phyloP scores from a whole-genome alignment of 2,113 vertebrate genomes.

The Pseudopipra pipra region DNA sequence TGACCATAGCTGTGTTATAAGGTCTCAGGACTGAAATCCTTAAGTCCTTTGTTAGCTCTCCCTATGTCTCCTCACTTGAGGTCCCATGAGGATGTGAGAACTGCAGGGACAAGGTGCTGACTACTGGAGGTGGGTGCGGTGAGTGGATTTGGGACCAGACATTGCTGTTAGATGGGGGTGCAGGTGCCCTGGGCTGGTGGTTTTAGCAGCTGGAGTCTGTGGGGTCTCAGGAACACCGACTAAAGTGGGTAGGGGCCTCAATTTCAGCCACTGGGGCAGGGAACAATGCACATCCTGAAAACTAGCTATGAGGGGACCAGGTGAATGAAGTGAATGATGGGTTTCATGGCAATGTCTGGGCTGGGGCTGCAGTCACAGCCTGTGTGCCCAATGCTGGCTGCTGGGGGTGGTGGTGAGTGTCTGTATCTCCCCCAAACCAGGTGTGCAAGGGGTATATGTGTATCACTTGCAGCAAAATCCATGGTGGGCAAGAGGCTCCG shows the following conservation, averaged over 20 bases:
- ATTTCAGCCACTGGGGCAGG: neutral
- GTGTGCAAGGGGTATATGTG: rapidly evolving
- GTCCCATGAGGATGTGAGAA: neutral
- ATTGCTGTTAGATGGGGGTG: neutral
- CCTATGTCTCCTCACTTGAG: neutral
- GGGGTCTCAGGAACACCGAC: neutral
- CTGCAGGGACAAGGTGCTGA: neutral
- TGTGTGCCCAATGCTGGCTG: rapidly evolving
- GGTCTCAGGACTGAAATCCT: neutral
- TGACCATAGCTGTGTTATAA: neutral
- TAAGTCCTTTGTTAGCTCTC: neutral
- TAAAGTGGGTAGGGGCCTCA: rapidly evolving
- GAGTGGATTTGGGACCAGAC: neutral
- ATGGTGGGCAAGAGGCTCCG: neutral
- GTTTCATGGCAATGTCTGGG: too few relatives aligned
- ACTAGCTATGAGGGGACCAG: rapidly evolving
- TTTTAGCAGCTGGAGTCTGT: neutral
- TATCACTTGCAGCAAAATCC: neutral
- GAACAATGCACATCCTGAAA: rapidly evolving
- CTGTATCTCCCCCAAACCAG: neutral
- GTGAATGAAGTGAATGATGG: neutral
- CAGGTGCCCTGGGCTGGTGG: neutral
- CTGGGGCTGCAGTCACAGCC: neutral
- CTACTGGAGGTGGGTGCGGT: rapidly evolving
- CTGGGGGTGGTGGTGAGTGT: neutral